Base-by-base conservation (phyloP, 2,797 vertebrate species). In the Brachymystax lenok region DNA sequence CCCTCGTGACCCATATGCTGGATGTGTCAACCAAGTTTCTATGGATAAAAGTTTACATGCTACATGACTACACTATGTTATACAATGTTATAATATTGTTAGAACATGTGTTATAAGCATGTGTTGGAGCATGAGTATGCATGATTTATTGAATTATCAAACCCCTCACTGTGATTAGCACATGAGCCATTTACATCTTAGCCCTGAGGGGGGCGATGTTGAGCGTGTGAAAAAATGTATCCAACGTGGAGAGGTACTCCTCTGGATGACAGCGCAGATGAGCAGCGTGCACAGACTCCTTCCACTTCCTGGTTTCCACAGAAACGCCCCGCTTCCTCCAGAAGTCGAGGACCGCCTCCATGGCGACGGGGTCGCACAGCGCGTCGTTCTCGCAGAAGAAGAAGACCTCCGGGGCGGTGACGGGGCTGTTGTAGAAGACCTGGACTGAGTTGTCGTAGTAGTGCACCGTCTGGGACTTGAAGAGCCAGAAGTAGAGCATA, bases 351-450 rank as follows among this genome's bases (percentile, higher is more conserved):
- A 93, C 3, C 14, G 80, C 74, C 1, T 90, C 80, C 77, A 94
- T 3, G 71, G 0, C 27, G 0, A 59, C 46, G 0, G 77, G 59
- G 78, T 90, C 80, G 4, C 91, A 91, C 82, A 96, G 74, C 0
- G 70, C 80, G 3, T 95, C 94, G 0, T 94, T 86, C 17, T 88
- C 88, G 3, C 91, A 84, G 80, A 75, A 93, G 90, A 92, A 95
- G 85, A 95, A 93, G 35, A 46, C 10, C 0, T 89, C 88, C 0
- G 91, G 93, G 0, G 90, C 77, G 0, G 67, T 84, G 1, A 91
- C 19, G 0, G 91, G 92, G 2, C 0, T 88, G 81, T 87, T 86
- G 84, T 77, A 67, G 86, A 95, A 88, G 6, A 68, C 51, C 54
- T 73, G 28, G 52, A 73, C 2, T 28, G 16, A 30, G 0, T 21